These are phyloP conservation scores for Nasonia oneida DNA, from an alignment of 2,888 invertebrate genomes.

Conservation along the genomic window DNA sequence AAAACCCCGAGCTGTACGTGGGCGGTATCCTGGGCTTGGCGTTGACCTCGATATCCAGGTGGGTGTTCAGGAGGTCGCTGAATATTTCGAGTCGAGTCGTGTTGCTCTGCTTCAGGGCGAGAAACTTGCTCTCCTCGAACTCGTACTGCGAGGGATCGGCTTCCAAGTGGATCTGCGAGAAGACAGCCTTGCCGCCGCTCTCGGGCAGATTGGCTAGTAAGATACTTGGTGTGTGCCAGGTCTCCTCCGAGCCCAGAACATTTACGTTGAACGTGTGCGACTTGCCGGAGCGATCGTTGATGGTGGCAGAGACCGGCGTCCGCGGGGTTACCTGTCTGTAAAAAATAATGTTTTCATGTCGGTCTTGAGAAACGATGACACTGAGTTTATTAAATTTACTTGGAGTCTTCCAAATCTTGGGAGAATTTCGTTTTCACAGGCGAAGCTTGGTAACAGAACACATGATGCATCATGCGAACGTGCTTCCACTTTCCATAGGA, in stretches of 20 bases:
- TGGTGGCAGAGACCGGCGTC: conserved; percentile 73
- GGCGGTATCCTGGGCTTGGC: conserved; percentile 68
- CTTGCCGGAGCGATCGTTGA: conserved; percentile 79
- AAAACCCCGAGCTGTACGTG: conserved; percentile 85
- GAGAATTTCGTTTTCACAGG: conserved; percentile 91
- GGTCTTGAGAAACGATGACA: background rate
- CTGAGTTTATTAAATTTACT: conserved; percentile 67
- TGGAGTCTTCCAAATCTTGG: conserved; percentile 85
- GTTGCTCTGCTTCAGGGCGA: conserved; percentile 83
- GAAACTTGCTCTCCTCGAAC: conserved; percentile 82
- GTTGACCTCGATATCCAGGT: conserved; percentile 85
- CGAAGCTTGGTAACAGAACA: conserved; percentile 93
- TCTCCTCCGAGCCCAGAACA: conserved; percentile 90
- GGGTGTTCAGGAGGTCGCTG: conserved; percentile 86
- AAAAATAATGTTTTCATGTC: background rate
- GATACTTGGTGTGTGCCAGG: conserved; percentile 92
- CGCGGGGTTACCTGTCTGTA: conserved; percentile 67
- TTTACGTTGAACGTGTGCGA: conserved; percentile 87
- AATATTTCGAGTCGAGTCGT: conserved; percentile 89
- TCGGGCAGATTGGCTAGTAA: conserved; percentile 85
- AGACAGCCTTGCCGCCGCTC: conserved; percentile 87
- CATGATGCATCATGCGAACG: conserved; percentile 92
- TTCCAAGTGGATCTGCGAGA: conserved; percentile 92
- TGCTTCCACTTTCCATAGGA: conserved; percentile 91
- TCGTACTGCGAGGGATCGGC: conserved; percentile 86